Evolutionary conservation across 2,797 vertebrate genomes (phyloP).

Genomic region (Morelia viridis): DNA sequence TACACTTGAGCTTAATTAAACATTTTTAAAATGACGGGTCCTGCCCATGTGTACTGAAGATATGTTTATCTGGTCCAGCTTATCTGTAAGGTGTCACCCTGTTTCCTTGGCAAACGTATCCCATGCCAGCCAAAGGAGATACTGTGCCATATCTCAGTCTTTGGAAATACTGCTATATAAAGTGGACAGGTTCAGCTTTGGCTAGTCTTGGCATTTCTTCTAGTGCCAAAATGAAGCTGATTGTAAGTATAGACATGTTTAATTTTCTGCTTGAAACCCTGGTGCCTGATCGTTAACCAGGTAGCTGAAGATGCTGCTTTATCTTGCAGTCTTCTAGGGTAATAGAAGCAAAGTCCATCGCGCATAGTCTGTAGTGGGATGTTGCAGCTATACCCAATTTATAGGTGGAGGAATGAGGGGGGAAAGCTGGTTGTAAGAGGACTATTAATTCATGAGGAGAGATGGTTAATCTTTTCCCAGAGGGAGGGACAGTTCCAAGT

Average conservation of each 20-base stretch:
- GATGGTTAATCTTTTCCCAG: background rate
- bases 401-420: background rate
- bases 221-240: constrained; percentile 65
- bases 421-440: background rate
- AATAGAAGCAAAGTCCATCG: background rate
- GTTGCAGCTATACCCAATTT: background rate
- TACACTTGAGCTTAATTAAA: constrained; percentile 21
- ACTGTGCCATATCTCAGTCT: constrained; percentile 37
- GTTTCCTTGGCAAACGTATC: constrained; percentile 22
- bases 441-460: background rate
- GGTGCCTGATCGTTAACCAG: background rate
- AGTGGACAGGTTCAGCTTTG: background rate
- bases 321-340: too few species aligned
- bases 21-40: constrained; percentile 21
- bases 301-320: background rate
- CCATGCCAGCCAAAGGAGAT: constrained; percentile 21
- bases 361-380: background rate
- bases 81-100: constrained; percentile 13
- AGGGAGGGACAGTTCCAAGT: background rate
- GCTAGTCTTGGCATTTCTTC: constrained; percentile 20
- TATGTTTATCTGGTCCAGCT: constrained; percentile 41
- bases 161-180: constrained; percentile 60
- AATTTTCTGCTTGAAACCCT: background rate
- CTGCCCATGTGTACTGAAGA: constrained; percentile 33
- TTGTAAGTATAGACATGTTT: constrained; percentile 61